Conservation (phyloP, 2,113 vertebrate genomes). For the Stigmatopora argus region DNA sequence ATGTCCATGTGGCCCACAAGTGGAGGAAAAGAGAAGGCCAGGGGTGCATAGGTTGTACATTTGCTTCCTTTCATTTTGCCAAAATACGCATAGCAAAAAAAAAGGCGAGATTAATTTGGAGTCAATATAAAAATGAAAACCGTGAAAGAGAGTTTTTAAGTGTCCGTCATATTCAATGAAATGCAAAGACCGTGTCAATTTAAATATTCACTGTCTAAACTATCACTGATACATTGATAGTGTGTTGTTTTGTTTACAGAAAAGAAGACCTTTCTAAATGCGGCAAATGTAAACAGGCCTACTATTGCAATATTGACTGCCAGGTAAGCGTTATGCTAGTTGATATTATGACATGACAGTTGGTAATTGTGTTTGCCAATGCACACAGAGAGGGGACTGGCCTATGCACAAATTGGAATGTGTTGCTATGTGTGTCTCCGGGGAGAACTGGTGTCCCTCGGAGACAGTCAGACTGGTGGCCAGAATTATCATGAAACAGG, state of each 20-base stretch:
- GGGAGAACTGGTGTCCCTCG: constrained; percentile 91
- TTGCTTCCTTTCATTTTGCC: not conserved
- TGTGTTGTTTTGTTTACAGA: constrained; percentile 70
- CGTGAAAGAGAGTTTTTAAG: not conserved
- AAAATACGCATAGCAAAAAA: not conserved
- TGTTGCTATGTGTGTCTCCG: constrained; percentile 85
- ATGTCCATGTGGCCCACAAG: constrained; percentile 36
- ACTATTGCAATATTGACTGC: constrained; percentile 92
- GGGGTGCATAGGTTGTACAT: constrained; percentile 9
- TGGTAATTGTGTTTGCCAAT: constrained; percentile 8
- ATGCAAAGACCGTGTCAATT: not conserved
- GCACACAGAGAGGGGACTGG: constrained; percentile 86
- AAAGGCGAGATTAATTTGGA: not conserved
- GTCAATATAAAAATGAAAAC: not conserved
- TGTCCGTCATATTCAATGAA: not conserved
- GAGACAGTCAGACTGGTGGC: constrained; percentile 92
- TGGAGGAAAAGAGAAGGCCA: constrained; percentile 42
- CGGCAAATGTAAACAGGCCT: constrained; percentile 94
- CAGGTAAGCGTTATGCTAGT: constrained; percentile 73
- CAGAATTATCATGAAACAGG: constrained; percentile 92
- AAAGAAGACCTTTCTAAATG: constrained; percentile 93
- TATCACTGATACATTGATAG: not conserved
- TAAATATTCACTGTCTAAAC: not conserved
- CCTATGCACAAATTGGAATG: constrained; percentile 94
- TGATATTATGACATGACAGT: not conserved